Base-by-base conservation (phyloP, 2,797 vertebrate genomes). In the Knipowitschia caucasica region DNA sequence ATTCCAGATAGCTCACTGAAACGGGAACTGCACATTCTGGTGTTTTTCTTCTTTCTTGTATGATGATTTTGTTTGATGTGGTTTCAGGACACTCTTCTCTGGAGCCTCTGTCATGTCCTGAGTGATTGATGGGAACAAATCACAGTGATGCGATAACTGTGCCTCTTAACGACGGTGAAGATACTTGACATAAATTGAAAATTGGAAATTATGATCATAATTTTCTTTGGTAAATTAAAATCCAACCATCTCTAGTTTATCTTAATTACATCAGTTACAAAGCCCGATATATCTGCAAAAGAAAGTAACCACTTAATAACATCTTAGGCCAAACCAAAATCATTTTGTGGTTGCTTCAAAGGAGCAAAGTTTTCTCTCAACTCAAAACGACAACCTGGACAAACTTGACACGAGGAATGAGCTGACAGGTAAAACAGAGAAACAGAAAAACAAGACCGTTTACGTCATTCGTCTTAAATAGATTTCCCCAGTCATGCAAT, bases 381-480 rank as follows among this genome's bases (percentile, higher is more conserved):
- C 25, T 44, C 40, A 44, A 25, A 43, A 14, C 7, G 45, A 21
- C 27, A 21, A 21, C 27, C 45, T 20, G 15, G 27, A 47, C 27
- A 30, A 47, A 47, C 45, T 14, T 4, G 27, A 47, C 10, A 7
- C 8, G 8, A 5, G 4, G 6, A 7, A 2, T 51, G 26, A 56
- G 24, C 7, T 4, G 15, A 11, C 46, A 24, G 17, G 29, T 50
- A 25, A 26, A 62, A 50, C 24, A 23, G 24, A n/a, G 25, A 38
- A 64, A 29, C 29, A n/a, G 25, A 38, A 64, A 29, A 15, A 4
- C 6, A 1, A n/a, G 17, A 25, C 7, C 14, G 43, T 52, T 27
- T 34, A 44, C 6, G 10, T 45, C 1, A 8, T 27, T 25, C 31
- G 42, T 45, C 4, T 39, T 51, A 59, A 39, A 71, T 11, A 56